Evolutionary conservation across 2,797 vertebrate species (phyloP), one percentile per base, ranked within the genome.

Genomic region (Decapterus maruadsi): DNA sequence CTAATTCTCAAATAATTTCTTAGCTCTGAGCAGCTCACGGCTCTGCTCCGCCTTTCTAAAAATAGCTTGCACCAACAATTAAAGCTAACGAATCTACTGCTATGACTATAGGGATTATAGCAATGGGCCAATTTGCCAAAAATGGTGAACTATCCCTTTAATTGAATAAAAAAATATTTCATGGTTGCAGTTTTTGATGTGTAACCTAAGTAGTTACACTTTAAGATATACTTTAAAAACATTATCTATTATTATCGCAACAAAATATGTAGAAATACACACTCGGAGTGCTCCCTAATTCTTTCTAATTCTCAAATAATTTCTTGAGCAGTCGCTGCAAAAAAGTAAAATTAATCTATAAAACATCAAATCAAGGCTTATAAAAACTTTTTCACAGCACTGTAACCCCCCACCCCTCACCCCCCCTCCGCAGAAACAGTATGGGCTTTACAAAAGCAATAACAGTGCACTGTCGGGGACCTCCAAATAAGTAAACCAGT

Each of bases 381-480:
- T 65, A 76, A 85, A 86, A 83, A 79, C 66, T 51, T 77, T 59
- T 75, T 76, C 82, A 87, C 64, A 89, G 74, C 78, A 83, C 74
- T 77, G 72, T 43, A 68, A 50, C 51, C 10, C 36, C 62, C 74
- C 54, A 48, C 8, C 14, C n/a, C n/a, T n/a, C n/a, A n/a, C 26
- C 26, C 3, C 26, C 26, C 26, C 26, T 3, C 26, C 3, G 26
- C 8, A 19, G 64, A 78, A 72, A 79, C 68, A 68, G 68, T 72
- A 42, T n/a, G 20, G 75, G 86, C 89, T 92, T 92, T 90, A 90
- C 88, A 90, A 91, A 90, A 92, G 89, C 89, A 83, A 75, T 90
- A 87, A 73, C 3, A 9, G 48, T 57, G 43, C 62, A 64, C 65
- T 54, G 72, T 80, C 59, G 72, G 55, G 40, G 63, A 66, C 36